Conservation (phyloP, 2,113 vertebrate genomes). For the Anhinga anhinga region DNA sequence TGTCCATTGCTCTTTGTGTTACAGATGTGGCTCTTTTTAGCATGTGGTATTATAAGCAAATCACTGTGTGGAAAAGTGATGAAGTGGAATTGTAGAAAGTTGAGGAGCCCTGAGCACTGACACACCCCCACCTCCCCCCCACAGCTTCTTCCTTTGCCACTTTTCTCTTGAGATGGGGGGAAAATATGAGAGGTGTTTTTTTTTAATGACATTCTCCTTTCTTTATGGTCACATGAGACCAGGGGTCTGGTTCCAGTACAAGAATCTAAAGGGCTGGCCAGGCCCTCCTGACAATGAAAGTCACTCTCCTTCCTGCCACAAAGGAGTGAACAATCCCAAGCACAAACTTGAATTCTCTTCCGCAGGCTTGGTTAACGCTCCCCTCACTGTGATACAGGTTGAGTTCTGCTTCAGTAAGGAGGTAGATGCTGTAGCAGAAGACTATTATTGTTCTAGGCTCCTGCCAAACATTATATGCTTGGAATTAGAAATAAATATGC, state of each 20-base stretch:
- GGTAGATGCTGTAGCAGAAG: background rate
- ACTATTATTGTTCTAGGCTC: background rate
- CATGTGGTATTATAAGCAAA: background rate
- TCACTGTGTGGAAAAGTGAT: background rate
- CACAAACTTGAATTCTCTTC: background rate
- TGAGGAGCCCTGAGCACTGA: background rate
- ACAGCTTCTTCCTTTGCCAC: background rate
- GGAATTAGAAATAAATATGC: background rate
- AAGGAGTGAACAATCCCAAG: background rate
- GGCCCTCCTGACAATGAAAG: background rate
- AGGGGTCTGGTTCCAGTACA: background rate
- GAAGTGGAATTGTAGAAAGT: background rate
- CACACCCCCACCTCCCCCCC: too few species aligned
- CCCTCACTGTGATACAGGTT: background rate
- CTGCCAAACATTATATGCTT: background rate
- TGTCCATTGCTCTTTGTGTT: background rate
- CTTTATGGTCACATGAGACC: background rate
- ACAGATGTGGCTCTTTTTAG: fast-evolving
- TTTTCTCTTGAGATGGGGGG: background rate
- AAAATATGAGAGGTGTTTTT: background rate
- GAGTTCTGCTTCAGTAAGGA: background rate
- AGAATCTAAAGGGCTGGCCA: background rate
- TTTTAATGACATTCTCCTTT: background rate
- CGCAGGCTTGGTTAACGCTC: background rate
- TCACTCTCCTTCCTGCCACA: background rate